phyloP scores from a whole-genome alignment of 2,797 vertebrate genomes.

The Ibycter americanus region DNA sequence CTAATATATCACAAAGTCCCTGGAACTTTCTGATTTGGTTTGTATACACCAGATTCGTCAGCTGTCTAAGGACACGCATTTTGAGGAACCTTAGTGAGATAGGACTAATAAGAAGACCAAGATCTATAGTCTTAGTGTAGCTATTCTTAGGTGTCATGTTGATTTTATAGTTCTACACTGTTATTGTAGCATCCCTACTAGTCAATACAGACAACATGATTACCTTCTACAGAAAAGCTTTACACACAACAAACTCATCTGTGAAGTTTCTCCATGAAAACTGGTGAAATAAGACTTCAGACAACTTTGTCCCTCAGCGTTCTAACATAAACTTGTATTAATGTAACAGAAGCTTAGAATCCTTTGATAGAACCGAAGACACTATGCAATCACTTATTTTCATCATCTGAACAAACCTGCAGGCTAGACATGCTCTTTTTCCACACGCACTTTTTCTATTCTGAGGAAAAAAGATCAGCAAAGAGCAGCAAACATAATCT shows the following conservation, averaged over 20 bases:
- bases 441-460: not conserved
- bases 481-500: not conserved
- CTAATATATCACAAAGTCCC: not conserved
- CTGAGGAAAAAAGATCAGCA: not conserved
- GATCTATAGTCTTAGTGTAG: accelerated
- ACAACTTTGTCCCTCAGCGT: not conserved
- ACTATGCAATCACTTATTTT: not conserved
- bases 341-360: not conserved
- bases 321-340: not conserved
- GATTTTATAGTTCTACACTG: not conserved
- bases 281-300: not conserved
- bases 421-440: not conserved
- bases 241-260: not conserved
- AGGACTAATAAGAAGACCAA: not conserved
- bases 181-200: not conserved
- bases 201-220: not conserved
- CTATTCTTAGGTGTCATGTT: not conserved
- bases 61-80: not conserved
- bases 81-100: not conserved
- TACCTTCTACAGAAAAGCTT: not conserved
- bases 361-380: not conserved
- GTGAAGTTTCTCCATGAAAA: not conserved
- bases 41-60: not conserved
- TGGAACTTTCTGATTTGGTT: not conserved
- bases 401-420: not conserved